Percentiles rank a stretch among this genome's conserved stretches.
Conservation (phyloP, 2,113 vertebrate species). For the Dicentrarchus labrax region DNA sequence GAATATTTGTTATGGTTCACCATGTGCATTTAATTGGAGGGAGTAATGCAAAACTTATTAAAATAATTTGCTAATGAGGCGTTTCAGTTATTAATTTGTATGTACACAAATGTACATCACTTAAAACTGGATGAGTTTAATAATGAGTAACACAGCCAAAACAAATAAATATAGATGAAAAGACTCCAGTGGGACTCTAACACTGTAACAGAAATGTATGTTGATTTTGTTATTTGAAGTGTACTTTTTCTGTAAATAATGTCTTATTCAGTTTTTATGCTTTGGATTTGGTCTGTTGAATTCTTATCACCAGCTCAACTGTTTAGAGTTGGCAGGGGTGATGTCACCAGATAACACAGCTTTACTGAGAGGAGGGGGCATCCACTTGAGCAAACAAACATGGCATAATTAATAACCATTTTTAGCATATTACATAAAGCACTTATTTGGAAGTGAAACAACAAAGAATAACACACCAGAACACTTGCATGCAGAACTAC, state of each 20-base stretch:
- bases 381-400: constrained; percentile 29
- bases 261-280: not conserved
- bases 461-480: not conserved
- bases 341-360: constrained; percentile 15
- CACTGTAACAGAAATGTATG: not conserved
- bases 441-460: not conserved
- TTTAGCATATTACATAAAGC: constrained; percentile 9
- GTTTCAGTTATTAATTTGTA: not conserved
- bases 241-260: not conserved
- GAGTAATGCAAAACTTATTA: constrained; percentile 7
- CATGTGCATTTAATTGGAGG: constrained; percentile 7
- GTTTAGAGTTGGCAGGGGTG: not conserved
- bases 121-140: not conserved
- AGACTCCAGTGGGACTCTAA: constrained; percentile 6
- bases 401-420: constrained; percentile 6
- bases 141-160: not conserved
- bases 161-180: not conserved
- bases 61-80: not conserved
- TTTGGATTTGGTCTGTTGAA: not conserved
- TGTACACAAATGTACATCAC: not conserved
- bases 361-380: constrained; percentile 2
- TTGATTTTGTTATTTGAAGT: not conserved
- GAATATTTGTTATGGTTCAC: not conserved
- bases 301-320: not conserved
- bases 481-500: not conserved